A percentile compares a stretch with the other conserved stretches of the same genome.
Evolutionary conservation across 2,797 vertebrate genomes (phyloP).

Genomic region (Anisognathus igniventris): DNA sequence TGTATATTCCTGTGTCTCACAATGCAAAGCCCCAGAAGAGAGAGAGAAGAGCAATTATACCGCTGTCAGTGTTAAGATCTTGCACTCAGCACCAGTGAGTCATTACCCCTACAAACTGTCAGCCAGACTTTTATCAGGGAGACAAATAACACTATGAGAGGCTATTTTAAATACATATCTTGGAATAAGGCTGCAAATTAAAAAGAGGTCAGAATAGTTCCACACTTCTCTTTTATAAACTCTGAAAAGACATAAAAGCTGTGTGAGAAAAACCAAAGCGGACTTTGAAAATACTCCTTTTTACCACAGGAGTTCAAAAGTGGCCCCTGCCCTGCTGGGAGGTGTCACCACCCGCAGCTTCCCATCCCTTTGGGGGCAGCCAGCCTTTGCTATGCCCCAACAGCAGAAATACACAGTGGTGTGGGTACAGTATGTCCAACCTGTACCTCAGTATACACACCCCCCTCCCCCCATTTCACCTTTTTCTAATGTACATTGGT

Average conservation of each 20-base stretch:
- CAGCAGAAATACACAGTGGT: background rate
- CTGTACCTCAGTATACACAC: background rate
- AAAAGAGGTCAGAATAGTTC: background rate
- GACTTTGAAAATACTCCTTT: background rate
- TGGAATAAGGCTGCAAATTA: background rate
- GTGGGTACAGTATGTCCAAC: background rate
- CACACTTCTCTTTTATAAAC: background rate
- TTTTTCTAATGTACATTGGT: background rate
- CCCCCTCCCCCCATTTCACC: background rate
- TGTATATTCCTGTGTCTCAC: background rate
- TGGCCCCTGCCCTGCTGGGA: background rate
- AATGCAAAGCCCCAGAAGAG: conserved; percentile 44
- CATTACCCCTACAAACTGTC: conserved; percentile 35
- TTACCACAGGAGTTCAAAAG: background rate
- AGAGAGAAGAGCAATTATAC: conserved; percentile 45
- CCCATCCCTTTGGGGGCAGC: background rate
- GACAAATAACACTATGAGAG: conserved; percentile 11
- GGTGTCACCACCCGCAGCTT: background rate
- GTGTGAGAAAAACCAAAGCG: background rate
- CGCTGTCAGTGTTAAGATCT: conserved; percentile 35
- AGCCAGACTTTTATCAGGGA: conserved; percentile 3
- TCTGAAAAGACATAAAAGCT: background rate
- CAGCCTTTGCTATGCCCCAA: background rate
- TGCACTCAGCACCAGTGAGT: conserved; percentile 30
- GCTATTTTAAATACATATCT: background rate